These are phyloP conservation scores for Drosophila neutralis DNA, from an alignment of 2,888 invertebrate genomes.

Conservation along the genomic window DNA sequence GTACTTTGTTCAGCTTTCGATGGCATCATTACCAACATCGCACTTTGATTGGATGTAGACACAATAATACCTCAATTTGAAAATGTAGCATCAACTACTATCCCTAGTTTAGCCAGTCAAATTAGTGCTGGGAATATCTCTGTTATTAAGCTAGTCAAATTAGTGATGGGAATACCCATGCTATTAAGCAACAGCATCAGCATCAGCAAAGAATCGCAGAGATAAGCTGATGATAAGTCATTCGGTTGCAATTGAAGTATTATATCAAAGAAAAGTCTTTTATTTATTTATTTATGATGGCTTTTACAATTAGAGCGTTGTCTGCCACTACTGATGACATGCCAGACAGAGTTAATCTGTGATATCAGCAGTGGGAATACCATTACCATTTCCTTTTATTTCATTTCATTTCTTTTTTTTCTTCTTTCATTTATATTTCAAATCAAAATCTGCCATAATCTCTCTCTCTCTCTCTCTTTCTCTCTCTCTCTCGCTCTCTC, in stretches of 20 bases:
- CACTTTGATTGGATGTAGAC: neutral
- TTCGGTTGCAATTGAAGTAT: neutral
- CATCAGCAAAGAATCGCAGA: neutral
- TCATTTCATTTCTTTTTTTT: neutral
- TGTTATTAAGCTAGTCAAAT: neutral
- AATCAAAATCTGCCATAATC: neutral
- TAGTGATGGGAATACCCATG: too few relatives aligned
- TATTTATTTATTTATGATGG: neutral
- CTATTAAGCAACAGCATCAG: too few relatives aligned
- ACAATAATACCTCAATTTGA: neutral
- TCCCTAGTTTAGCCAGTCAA: neutral
- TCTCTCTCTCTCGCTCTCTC: too few relatives aligned
- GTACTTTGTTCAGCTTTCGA: neutral
- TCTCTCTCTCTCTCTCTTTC: neutral
- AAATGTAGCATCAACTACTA: neutral
- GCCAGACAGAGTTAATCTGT: neutral
- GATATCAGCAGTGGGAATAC: conserved; percentile 1
- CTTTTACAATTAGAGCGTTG: neutral
- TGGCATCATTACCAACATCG: neutral
- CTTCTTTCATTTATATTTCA: neutral
- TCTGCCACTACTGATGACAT: neutral
- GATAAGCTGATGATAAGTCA: neutral
- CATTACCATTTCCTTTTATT: neutral
- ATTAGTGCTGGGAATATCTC: neutral
- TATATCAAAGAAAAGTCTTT: neutral